These are phyloP conservation scores for Isotomurus palustris DNA, from an alignment of 2,888 invertebrate genomes.

Conservation along the genomic window DNA sequence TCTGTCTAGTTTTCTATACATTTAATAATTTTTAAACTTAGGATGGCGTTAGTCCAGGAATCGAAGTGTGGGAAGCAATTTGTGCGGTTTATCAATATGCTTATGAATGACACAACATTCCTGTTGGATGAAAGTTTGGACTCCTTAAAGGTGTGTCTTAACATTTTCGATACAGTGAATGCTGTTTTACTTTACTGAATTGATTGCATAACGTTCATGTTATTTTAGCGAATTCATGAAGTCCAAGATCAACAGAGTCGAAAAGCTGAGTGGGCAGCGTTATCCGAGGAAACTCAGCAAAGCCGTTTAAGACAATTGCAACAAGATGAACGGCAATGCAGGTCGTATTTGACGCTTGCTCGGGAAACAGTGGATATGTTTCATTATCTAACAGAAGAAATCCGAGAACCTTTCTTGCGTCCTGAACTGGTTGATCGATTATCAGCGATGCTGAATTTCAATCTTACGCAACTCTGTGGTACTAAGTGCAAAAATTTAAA, in stretches of 20 bases:
- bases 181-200: background rate
- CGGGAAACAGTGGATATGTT: conserved; percentile 98
- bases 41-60: conserved; percentile 74
- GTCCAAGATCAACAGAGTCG: conserved; percentile 80
- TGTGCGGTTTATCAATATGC: conserved; percentile 94
- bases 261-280: conserved; percentile 61
- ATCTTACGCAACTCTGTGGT: conserved; percentile 92
- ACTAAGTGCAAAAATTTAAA: conserved; percentile 88
- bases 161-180: background rate
- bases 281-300: conserved; percentile 66
- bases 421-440: conserved; percentile 89
- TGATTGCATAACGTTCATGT: background rate
- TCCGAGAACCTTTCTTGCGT: conserved; percentile 88
- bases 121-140: conserved; percentile 92
- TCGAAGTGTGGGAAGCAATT: conserved; percentile 86
- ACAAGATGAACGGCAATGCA: conserved; percentile 80
- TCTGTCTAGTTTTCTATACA: background rate
- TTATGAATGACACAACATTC: conserved; percentile 98
- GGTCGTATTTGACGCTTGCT: conserved; percentile 84
- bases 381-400: conserved; percentile 90
- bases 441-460: conserved; percentile 98
- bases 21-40: conserved; percentile 8
- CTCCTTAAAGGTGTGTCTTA: conserved; percentile 60
- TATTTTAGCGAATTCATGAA: conserved; percentile 56
- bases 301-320: conserved; percentile 70